A percentile compares a stretch with the other conserved stretches of the same genome.
These are phyloP conservation scores for Mystacides longicornis DNA, from an alignment of 2,888 invertebrate species.

Conservation along the genomic window DNA sequence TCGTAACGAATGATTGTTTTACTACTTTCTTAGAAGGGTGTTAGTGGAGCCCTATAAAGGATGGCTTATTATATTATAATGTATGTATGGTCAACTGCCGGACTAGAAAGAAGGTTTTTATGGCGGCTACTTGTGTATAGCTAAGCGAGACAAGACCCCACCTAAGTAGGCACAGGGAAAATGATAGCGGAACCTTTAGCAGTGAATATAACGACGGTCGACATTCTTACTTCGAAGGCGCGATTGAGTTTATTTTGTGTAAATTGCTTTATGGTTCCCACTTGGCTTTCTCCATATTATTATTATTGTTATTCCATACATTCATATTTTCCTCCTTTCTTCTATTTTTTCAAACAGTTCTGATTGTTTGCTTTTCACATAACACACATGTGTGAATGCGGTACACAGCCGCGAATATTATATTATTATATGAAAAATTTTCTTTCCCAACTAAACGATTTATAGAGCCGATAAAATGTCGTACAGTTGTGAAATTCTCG, in stretches of 20 bases:
- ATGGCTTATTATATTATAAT: conserved; percentile 10
- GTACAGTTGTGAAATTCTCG: too few species aligned
- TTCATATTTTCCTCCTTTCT: background rate
- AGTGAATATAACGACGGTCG: conserved; percentile 7
- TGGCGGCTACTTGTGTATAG: background rate
- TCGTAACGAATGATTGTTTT: conserved; percentile 25
- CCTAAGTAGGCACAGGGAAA: too few species aligned
- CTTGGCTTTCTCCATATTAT: background rate
- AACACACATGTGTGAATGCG: too few species aligned
- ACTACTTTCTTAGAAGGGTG: conserved; percentile 21
- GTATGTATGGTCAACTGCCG: conserved; percentile 16
- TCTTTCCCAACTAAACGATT: too few species aligned
- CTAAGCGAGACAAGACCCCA: background rate
- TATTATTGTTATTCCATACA: too few species aligned
- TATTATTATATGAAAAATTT: too few species aligned
- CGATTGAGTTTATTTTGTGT: conserved; percentile 10
- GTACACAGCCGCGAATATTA: too few species aligned
- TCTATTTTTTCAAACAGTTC: too few species aligned
- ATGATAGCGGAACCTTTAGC: background rate
- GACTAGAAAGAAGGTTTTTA: background rate
- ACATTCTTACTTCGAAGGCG: background rate
- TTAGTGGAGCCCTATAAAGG: conserved; percentile 15
- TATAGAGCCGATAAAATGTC: too few species aligned
- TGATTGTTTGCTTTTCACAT: background rate
- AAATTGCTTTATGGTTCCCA: conserved; percentile 3